Conservation (phyloP, 2,113 vertebrate species). For the Porphyrio hochstetteri region DNA sequence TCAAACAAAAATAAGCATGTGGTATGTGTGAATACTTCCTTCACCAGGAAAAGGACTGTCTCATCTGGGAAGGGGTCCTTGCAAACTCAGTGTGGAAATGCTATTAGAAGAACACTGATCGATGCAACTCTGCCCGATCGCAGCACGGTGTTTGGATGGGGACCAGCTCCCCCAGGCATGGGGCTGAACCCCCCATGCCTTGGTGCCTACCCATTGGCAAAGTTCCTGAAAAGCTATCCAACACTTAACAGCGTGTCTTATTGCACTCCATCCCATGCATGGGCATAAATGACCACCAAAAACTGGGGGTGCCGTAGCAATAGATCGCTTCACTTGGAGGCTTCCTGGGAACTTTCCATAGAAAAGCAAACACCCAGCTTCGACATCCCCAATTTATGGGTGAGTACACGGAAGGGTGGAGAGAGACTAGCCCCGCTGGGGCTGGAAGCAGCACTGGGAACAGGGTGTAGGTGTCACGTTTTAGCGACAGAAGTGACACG, state of each 20-base stretch:
- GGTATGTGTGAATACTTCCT: neutral
- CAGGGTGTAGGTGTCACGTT: neutral
- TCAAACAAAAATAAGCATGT: neutral
- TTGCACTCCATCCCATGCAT: neutral
- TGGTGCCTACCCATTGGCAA: neutral
- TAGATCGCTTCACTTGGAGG: neutral
- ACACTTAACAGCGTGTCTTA: neutral
- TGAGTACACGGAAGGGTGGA: neutral
- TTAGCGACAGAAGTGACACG: neutral
- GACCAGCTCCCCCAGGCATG: neutral
- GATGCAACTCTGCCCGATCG: neutral
- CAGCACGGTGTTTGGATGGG: rapidly evolving
- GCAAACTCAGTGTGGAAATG: neutral
- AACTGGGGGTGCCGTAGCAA: rapidly evolving
- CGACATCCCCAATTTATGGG: neutral
- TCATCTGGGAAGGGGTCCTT: neutral
- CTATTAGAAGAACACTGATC: neutral
- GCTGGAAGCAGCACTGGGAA: neutral
- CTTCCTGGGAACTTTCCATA: neutral
- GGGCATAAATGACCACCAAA: neutral
- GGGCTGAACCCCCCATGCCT: neutral
- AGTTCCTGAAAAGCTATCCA: neutral
- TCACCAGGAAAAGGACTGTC: neutral
- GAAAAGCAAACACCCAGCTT: rapidly evolving
- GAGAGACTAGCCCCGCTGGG: neutral